Evolutionary conservation across 2,113 vertebrate genomes (phyloP), one percentile per base, ranked within the genome.

Genomic region (Rynchops niger): DNA sequence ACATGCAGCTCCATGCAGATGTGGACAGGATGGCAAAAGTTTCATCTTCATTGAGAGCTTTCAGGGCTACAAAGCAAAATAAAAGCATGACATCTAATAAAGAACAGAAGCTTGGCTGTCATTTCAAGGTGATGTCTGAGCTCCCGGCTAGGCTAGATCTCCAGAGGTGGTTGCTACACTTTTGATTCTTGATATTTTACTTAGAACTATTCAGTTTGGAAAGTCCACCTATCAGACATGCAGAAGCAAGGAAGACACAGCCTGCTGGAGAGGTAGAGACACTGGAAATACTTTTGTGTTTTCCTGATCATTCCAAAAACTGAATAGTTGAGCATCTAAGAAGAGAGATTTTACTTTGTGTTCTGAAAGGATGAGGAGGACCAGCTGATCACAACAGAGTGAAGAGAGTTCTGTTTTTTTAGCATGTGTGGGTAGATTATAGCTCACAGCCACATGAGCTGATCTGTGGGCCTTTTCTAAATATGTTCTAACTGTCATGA

Each of bases 401-500:
- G 52, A 89, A 78, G 8, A 79, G 52, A 93, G 23, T 30, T 88
- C 80, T 56, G 50, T 0, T 30, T 79, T 96, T 95, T 88, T 58
- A 88, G 76, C 27, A 53, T 66, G 45, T 86, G 76, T 88, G 25
- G 19, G 80, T 91, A 86, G 88, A 70, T 70, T 45, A 62, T 74
- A 93, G 65, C 78, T 96, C 56, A 93, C 61, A 96, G 72, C 59
- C 55, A 71, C 86, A 86, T 82, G 30, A 95, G 55, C 43, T 87
- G 53, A 82, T 94, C 82, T 65, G 45, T 80, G 36, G 83, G 66
- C 74, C 82, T 88, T 92, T 94, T 91, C 93, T 94, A 90, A 94
- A 89, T 91, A 85, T 27, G 30, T 82, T 85, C 29, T 84, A 55
- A 53, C 36, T 86, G 53, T 69, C 58, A 50, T 43, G 45, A 65